phyloP scores from a whole-genome alignment of 2,797 vertebrate genomes.

The Sebastiscus tertius region DNA sequence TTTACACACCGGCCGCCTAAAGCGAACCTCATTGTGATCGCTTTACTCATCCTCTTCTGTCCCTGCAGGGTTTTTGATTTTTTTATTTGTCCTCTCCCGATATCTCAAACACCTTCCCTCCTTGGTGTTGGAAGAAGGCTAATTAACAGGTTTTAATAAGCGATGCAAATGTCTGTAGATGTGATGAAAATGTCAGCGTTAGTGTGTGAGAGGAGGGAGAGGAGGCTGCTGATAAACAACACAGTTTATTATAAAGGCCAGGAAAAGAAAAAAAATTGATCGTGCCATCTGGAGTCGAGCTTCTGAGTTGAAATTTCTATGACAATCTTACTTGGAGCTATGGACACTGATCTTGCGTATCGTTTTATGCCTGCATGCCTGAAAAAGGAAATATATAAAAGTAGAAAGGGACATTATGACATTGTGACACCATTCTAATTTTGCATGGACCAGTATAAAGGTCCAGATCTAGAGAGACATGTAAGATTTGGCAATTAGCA shows the following conservation, averaged over 20 bases:
- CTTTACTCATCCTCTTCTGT: background rate
- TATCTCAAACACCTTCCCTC: background rate
- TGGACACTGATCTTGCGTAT: background rate
- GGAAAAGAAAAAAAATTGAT: background rate
- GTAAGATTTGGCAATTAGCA: too few relatives aligned
- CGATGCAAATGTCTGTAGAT: slow-evolving; percentile 29
- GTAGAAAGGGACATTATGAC: too few relatives aligned
- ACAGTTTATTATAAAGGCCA: background rate
- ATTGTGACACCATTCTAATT: background rate
- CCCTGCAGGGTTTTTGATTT: background rate
- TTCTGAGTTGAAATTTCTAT: background rate
- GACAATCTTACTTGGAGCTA: background rate
- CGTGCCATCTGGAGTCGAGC: slow-evolving; percentile 1
- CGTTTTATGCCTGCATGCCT: background rate
- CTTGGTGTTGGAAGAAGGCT: slow-evolving; percentile 2
- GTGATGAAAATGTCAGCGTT: slow-evolving; percentile 2
- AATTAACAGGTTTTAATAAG: slow-evolving; percentile 58
- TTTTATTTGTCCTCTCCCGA: background rate
- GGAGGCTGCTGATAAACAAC: background rate
- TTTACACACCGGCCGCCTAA: slow-evolving; percentile 21
- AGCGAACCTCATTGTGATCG: background rate
- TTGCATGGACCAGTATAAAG: background rate
- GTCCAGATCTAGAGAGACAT: too few relatives aligned
- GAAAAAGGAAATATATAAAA: too few relatives aligned
- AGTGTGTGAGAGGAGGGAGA: background rate